These are phyloP conservation scores for Calypte anna DNA, from an alignment of 2,113 vertebrate genomes.

Conservation along the genomic window DNA sequence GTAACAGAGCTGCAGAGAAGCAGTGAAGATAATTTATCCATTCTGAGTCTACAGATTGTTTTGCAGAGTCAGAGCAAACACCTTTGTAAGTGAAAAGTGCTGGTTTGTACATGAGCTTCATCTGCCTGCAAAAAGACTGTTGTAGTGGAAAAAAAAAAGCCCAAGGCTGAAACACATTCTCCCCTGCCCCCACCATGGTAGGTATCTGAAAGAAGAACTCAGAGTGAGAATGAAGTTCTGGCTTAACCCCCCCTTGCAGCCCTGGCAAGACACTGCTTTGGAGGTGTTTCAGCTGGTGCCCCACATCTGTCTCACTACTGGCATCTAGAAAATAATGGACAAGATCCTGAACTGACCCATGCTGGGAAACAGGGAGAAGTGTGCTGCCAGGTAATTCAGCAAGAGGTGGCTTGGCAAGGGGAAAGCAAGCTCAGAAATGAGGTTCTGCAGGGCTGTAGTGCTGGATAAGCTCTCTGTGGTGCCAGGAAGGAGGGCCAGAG, in stretches of 20 bases:
- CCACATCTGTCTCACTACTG: neutral
- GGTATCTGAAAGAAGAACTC: neutral
- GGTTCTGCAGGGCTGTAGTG: neutral
- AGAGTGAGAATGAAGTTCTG: neutral
- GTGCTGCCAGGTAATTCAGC: neutral
- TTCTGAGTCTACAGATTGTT: neutral
- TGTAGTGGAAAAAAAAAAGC: neutral
- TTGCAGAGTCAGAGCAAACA: constrained; percentile 20
- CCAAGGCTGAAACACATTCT: neutral
- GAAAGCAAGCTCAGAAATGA: neutral
- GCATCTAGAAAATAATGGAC: neutral
- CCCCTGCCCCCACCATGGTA: neutral
- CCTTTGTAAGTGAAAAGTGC: constrained; percentile 24
- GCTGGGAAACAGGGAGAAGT: neutral
- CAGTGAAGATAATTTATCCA: constrained; percentile 10
- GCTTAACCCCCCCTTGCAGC: neutral
- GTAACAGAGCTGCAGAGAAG: constrained; percentile 11
- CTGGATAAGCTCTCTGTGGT: neutral
- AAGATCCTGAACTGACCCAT: neutral
- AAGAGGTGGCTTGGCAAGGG: neutral
- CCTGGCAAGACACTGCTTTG: neutral
- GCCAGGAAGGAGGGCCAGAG: neutral
- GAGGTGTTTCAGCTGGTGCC: neutral
- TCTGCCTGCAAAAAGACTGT: neutral
- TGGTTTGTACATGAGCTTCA: neutral